Percentiles rank a stretch among this genome's conserved stretches.
phyloP scores from a whole-genome alignment of 2,888 invertebrate genomes.

The Acanthosepion pharaonis region DNA sequence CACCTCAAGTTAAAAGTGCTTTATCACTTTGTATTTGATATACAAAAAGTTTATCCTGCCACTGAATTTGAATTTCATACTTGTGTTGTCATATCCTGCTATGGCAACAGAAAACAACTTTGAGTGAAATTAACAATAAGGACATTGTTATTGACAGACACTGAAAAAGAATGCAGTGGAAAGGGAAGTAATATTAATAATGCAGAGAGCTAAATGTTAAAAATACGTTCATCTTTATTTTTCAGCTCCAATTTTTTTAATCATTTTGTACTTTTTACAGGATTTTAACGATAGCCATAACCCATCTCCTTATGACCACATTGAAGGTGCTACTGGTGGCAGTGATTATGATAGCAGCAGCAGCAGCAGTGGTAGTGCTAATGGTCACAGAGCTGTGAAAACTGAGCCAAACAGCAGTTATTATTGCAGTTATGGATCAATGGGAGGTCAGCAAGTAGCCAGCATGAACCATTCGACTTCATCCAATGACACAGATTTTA shows the following conservation, averaged over 20 bases:
- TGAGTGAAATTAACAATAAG: no score
- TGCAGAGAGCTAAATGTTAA: no score
- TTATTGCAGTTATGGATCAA: slow-evolving; percentile 59
- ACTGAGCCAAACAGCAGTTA: slow-evolving; percentile 59
- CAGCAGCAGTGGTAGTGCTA: slow-evolving; percentile 56
- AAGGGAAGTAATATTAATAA: no score
- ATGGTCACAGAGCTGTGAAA: slow-evolving; percentile 59
- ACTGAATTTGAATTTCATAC: no score
- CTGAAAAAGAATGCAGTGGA: no score
- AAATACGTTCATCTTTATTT: no score
- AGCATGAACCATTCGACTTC: slow-evolving; percentile 65
- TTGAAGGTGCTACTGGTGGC: slow-evolving; percentile 72
- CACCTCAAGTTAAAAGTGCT: no score
- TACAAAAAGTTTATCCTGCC: no score
- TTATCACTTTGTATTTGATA: no score
- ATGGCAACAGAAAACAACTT: no score
- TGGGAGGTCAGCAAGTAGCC: slow-evolving; percentile 42
- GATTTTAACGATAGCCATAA: slow-evolving; percentile 64
- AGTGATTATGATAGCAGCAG: slow-evolving; percentile 59
- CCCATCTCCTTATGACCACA: slow-evolving; percentile 67
- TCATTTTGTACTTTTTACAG: slow-evolving; percentile 55
- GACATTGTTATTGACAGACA: no score
- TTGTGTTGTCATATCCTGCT: no score
- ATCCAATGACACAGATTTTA: slow-evolving; percentile 66
- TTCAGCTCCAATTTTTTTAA: not conserved